Base-by-base conservation (phyloP, 2,113 vertebrate species). In the Anhinga anhinga region DNA sequence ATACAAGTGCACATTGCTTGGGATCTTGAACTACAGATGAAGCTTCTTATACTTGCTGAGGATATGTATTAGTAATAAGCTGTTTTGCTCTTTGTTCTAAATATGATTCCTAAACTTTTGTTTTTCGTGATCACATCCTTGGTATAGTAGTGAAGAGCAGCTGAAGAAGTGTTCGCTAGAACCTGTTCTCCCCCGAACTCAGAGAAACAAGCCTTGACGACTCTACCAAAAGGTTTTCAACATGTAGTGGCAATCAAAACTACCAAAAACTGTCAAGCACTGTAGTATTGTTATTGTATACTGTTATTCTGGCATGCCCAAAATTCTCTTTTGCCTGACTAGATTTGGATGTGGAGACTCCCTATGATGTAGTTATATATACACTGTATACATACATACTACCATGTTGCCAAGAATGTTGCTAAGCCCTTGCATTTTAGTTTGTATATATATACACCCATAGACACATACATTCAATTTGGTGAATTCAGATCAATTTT, bases 381-480 rank as follows among this genome's bases (percentile, higher is more conserved):
- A 59, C 4, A 13, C 9, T 27, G 22, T 32, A 66, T 17, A 44
- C 42, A 44, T 44, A 44, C 42, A n/a, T 25, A 72, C 4, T 5
- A 44, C 7, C 56, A 3, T 7, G 20, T 16, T 76, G 36, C 13
- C 40, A 56, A 89, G 20, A 42, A 58, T 8, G 16, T 32, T 56
- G 30, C 25, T n/a, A 62, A 62, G 22, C 15, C 20, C 30, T n/a
- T 86, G 11, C 15, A 47, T 56, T 91, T 61, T 25, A 27, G 3
- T 42, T 74, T 52, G 9, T 45, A 32, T 34, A 45, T 14, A 66
- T 21, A 53, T 15, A 61, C 12, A 61, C 12, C 62, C 6, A 62
- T 2, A 29, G 0, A 53, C 8, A 30, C 5, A 23, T 15, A 62
- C 5, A 15, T 3, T 1, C 23, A 29, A 2, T 38, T 65, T 65